A percentile compares a stretch with the other conserved stretches of the same genome.
Evolutionary conservation across 2,113 vertebrate genomes (phyloP).

Genomic region (Shinisaurus crocodilurus): DNA sequence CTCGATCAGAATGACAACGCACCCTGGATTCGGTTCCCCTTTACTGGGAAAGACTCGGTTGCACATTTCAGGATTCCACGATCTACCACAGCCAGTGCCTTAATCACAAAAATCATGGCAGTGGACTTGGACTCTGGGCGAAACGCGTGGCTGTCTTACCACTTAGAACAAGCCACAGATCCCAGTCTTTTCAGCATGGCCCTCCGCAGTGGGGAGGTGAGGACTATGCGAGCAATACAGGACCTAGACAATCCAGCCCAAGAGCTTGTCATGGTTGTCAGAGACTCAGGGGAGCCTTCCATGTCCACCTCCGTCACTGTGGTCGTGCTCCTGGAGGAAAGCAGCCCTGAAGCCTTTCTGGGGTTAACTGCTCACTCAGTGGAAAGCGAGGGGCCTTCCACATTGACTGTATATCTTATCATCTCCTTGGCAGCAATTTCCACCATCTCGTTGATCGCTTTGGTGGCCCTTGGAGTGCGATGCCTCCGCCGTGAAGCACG

Average conservation of each 20-base stretch:
- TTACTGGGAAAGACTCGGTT: slow-evolving; percentile 60
- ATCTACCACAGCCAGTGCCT: slow-evolving; percentile 74
- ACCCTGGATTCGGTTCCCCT: slow-evolving; percentile 72
- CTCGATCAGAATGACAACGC: slow-evolving; percentile 82
- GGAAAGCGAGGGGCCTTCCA: slow-evolving; percentile 75
- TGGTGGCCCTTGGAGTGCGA: slow-evolving; percentile 64
- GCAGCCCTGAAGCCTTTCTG: slow-evolving; percentile 73
- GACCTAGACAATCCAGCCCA: slow-evolving; percentile 72
- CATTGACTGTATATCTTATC: slow-evolving; percentile 86
- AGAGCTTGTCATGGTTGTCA: slow-evolving; percentile 75
- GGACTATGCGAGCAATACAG: slow-evolving; percentile 67
- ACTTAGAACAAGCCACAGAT: slow-evolving; percentile 77
- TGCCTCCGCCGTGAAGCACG: slow-evolving; percentile 60
- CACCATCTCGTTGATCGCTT: slow-evolving; percentile 76
- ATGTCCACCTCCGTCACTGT: slow-evolving; percentile 78
- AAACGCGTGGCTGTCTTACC: slow-evolving; percentile 80
- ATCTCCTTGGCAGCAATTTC: slow-evolving; percentile 86
- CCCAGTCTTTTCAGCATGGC: slow-evolving; percentile 78
- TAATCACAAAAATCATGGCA: slow-evolving; percentile 84
- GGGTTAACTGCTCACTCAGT: slow-evolving; percentile 69
- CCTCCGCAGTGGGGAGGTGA: slow-evolving; percentile 79
- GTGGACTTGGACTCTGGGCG: slow-evolving; percentile 82
- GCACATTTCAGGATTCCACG: slow-evolving; percentile 75
- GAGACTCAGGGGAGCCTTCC: slow-evolving; percentile 76
- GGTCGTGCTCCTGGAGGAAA: slow-evolving; percentile 80